Conservation (phyloP, 2,888 invertebrate species). For the Noctua janthina region DNA sequence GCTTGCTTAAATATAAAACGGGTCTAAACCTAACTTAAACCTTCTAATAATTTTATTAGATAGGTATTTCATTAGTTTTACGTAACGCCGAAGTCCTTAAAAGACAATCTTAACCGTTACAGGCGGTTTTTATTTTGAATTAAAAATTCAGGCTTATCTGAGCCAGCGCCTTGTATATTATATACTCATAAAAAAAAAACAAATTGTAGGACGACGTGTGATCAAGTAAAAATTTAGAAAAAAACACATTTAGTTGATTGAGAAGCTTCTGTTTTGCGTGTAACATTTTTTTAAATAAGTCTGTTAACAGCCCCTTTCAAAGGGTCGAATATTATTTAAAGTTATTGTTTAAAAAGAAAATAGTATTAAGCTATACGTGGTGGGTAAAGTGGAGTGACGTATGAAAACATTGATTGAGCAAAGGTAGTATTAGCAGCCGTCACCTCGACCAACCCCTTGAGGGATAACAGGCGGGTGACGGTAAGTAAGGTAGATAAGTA, state of each 20-base stretch:
- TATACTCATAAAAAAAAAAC: background rate
- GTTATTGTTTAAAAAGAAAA: background rate
- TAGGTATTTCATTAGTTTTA: background rate
- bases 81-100: background rate
- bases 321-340: background rate
- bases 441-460: slow-evolving; percentile 34
- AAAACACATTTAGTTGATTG: background rate
- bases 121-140: background rate
- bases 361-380: background rate
- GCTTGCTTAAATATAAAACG: background rate
- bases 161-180: no score
- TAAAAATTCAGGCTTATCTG: background rate
- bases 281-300: background rate
- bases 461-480: slow-evolving; percentile 47
- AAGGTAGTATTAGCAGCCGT: slow-evolving; percentile 2
- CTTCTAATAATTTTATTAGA: background rate
- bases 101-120: background rate
- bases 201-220: background rate
- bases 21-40: background rate
- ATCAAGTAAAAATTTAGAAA: background rate
- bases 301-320: background rate
- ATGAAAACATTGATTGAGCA: background rate
- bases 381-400: background rate
- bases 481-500: background rate
- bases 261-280: background rate